Base-by-base conservation (phyloP, 1,140 invertebrate species). In the Ceratina australensis region DNA sequence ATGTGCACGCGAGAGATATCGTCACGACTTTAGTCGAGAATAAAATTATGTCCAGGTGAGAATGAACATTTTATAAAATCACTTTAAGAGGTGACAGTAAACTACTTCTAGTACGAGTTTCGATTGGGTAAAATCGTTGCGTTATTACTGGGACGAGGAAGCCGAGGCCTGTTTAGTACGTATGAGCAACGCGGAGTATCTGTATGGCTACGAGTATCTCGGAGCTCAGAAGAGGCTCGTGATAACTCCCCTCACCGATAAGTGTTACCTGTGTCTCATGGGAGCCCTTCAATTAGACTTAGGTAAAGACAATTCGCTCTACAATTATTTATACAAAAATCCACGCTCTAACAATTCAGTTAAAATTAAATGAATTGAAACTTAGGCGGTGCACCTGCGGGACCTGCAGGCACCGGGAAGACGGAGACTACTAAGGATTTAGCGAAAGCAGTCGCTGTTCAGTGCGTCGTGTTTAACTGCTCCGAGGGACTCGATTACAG, bases 361-460 rank as follows among this genome's bases (percentile, higher is more conserved):
- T 0, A 16, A 54, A 15, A 52, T 18, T 2, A 63, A 50, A 1
- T 0, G 4, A 18, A 22, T 7, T 26, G 18, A 64, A 69, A 50
- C 64, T 76, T 82, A 92, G 94, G 96, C 33, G 97, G 97, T 47
- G 97, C 96, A 56, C 95, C 97, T 22, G 95, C 97, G 77, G 97
- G 98, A 1, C 97, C 97, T 2, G 97, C 96, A 18, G 98, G 98
- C 20, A 98, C 97, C 0, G 98, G 98, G 1, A 99, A 99, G 93
- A 98, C 98, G 0, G 98, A 98, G 93, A 98, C 97, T 0, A 97
- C 96, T 0, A 98, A 98, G 92, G 97, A 98, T 93, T 93, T 98
- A 75, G 96, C 97, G 3, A 98, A 98, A 91, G 94, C 96, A 0
- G 88, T 97, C 57, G 97, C 97, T 2, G 15, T 97, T 79, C 97